phyloP scores from a whole-genome alignment of 2,888 invertebrate genomes.

The Monochamus alternatus region DNA sequence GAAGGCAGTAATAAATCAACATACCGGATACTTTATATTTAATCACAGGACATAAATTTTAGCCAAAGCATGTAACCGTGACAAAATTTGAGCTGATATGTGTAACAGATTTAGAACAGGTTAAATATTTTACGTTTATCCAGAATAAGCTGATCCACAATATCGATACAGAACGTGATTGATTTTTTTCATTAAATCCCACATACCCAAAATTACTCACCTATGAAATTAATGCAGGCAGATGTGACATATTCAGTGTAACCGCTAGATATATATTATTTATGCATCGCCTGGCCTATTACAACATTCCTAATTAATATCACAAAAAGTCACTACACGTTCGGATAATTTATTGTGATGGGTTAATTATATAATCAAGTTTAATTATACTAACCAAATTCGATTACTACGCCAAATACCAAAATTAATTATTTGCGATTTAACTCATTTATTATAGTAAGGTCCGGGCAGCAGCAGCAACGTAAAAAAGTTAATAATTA shows the following conservation, averaged over 20 bases:
- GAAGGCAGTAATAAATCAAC: conserved; percentile 7
- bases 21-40: conserved; percentile 34
- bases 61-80: conserved; percentile 41
- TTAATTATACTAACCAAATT: conserved; percentile 48
- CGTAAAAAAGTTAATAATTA: background rate
- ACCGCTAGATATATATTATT: conserved; percentile 56
- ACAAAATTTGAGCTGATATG: conserved; percentile 41
- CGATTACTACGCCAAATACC: conserved; percentile 41
- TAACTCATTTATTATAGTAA: background rate
- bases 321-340: conserved; percentile 49
- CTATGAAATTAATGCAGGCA: conserved; percentile 57
- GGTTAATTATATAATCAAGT: conserved; percentile 56
- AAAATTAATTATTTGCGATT: conserved; percentile 34
- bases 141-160: conserved; percentile 34
- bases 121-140: conserved; percentile 44
- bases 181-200: conserved; percentile 43
- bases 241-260: conserved; percentile 54
- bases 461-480: background rate
- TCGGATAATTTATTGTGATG: conserved; percentile 53
- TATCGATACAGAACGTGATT: conserved; percentile 38
- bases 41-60: conserved; percentile 42
- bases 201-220: conserved; percentile 54
- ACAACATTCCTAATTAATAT: conserved; percentile 58
- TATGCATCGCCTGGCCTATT: conserved; percentile 54
- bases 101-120: conserved; percentile 41